A percentile compares a stretch with the other conserved stretches of the same genome.
Conservation (phyloP, 2,888 invertebrate species). For the Cantharis rufa region DNA sequence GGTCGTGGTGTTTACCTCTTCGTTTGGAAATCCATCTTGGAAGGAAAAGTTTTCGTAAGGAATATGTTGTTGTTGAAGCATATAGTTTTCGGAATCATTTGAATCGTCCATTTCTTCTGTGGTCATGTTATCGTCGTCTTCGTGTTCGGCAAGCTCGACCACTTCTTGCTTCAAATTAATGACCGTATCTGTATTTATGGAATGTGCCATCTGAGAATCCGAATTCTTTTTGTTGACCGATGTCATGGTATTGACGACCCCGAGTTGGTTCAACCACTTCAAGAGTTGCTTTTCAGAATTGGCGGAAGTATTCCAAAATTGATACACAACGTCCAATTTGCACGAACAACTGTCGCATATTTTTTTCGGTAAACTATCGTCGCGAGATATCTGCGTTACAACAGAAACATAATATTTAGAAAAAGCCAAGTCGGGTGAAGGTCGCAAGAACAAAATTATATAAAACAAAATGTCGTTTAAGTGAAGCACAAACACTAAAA, state of each 20-base stretch:
- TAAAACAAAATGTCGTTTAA: not conserved
- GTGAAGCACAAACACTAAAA: not conserved
- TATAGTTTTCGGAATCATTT: conserved; percentile 33
- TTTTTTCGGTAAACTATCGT: conserved; percentile 71
- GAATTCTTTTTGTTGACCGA: conserved; percentile 25
- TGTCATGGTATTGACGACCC: conserved; percentile 31
- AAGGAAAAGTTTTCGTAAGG: conserved; percentile 33
- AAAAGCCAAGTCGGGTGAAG: not conserved
- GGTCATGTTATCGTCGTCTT: conserved; percentile 25
- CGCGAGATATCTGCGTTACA: conserved; percentile 63
- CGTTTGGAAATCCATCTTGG: conserved; percentile 3
- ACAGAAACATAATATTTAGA: conserved; percentile 9
- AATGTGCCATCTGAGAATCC: conserved; percentile 27
- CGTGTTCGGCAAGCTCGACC: conserved; percentile 27
- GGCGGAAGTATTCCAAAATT: conserved; percentile 71
- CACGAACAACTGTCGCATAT: conserved; percentile 73
- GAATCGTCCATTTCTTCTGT: conserved; percentile 20
- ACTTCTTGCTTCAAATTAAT: conserved; percentile 37
- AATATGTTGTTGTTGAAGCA: conserved; percentile 41
- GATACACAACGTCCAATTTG: conserved; percentile 72
- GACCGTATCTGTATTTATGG: conserved; percentile 31
- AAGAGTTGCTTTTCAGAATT: conserved; percentile 64
- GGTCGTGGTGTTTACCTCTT: not conserved
- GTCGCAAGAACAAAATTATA: not conserved
- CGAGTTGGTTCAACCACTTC: conserved; percentile 48